These are phyloP conservation scores for Phoenicopterus ruber DNA, from an alignment of 2,113 vertebrate species.

Conservation along the genomic window DNA sequence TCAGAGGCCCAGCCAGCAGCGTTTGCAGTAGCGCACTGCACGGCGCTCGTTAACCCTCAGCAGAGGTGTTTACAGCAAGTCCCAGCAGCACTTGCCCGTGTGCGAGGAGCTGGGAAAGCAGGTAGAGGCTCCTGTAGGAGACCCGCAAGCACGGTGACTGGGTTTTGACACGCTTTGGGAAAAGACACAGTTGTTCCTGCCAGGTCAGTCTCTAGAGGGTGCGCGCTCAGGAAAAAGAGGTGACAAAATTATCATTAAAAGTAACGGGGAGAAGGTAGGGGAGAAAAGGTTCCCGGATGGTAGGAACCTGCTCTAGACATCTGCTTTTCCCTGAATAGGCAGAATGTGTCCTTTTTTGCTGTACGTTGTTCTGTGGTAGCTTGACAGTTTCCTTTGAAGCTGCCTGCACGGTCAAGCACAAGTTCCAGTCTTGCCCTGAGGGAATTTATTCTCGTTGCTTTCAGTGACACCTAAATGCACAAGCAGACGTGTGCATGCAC, in stretches of 20 bases:
- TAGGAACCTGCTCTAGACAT: background rate
- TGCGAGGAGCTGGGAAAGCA: rapidly evolving
- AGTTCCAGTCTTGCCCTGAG: background rate
- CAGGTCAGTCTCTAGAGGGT: too few relatives aligned
- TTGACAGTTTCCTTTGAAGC: background rate
- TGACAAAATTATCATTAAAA: background rate
- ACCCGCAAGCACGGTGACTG: background rate
- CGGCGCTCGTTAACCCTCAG: background rate
- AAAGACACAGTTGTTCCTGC: background rate
- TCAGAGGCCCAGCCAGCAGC: background rate
- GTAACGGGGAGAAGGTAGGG: too few relatives aligned
- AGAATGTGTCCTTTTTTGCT: background rate
- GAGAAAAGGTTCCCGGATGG: background rate
- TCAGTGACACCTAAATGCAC: background rate
- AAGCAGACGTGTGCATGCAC: rapidly evolving
- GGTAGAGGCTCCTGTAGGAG: background rate
- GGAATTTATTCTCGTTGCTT: background rate
- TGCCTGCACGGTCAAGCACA: background rate
- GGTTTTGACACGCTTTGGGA: background rate
- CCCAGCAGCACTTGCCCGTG: rapidly evolving
- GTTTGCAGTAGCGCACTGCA: background rate
- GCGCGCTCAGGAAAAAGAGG: background rate
- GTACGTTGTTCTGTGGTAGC: rapidly evolving
- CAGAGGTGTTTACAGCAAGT: rapidly evolving
- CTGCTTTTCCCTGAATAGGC: background rate